Percentiles rank a stretch among this genome's conserved stretches.
Evolutionary conservation across 2,113 vertebrate genomes (phyloP).

Genomic region (Phalacrocorax aristotelis): DNA sequence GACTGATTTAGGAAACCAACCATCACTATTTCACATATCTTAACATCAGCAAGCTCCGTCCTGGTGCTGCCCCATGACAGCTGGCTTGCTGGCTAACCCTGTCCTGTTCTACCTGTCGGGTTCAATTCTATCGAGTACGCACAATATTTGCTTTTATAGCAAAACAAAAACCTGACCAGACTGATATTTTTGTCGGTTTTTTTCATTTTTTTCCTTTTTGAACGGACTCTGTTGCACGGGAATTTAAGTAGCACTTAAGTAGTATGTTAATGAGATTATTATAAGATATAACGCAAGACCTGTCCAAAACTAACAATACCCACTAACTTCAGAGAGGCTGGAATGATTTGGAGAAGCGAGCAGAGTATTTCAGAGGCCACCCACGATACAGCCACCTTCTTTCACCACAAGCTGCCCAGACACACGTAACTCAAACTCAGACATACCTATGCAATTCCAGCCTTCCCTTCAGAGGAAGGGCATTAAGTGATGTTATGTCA

Average conservation of each 20-base stretch:
- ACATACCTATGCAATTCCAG: not conserved
- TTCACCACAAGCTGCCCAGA: not conserved
- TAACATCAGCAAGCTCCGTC: not conserved
- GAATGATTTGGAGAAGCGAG: not conserved
- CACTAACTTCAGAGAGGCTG: not conserved
- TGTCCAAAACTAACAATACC: not conserved
- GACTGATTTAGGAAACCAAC: not conserved
- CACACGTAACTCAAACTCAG: fast-evolving
- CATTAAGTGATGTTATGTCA: fast-evolving
- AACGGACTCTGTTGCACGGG: fast-evolving
- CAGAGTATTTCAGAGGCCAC: not conserved
- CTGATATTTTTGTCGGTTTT: not conserved
- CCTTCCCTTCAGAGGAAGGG: not conserved
- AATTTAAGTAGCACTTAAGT: not conserved
- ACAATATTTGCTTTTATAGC: not conserved
- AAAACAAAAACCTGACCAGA: not conserved
- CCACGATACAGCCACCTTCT: fast-evolving
- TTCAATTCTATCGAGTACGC: fast-evolving
- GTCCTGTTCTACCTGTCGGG: fast-evolving
- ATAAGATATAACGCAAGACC: not conserved
- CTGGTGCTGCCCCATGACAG: not conserved
- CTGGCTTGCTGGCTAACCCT: fast-evolving
- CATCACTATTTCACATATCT: fast-evolving
- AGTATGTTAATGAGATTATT: fast-evolving
- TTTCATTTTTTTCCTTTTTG: not conserved